These are phyloP conservation scores for Etheostoma cragini DNA, from an alignment of 2,113 vertebrate species.

Conservation along the genomic window DNA sequence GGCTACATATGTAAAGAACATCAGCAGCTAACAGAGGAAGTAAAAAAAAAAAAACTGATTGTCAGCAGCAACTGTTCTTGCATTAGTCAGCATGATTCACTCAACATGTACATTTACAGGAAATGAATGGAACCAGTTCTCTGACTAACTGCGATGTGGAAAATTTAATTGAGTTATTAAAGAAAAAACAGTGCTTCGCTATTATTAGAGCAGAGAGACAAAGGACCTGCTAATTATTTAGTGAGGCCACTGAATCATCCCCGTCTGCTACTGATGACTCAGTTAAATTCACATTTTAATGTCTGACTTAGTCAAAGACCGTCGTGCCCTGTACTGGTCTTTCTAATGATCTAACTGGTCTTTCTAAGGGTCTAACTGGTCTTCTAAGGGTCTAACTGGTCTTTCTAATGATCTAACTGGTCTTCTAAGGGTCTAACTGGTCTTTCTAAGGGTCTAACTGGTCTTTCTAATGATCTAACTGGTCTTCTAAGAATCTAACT, in stretches of 20 bases:
- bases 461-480: not conserved
- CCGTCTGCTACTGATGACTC: not conserved
- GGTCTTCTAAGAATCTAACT: not conserved
- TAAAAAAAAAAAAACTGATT: not conserved
- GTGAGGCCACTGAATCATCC: not conserved
- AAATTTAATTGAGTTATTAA: not conserved
- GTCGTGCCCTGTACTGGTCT: no score
- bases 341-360: not conserved
- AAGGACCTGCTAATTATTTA: not conserved
- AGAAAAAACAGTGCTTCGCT: not conserved
- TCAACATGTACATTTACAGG: not conserved
- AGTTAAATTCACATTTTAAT: not conserved
- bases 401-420: not conserved
- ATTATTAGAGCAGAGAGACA: not conserved
- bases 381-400: not conserved
- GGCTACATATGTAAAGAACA: not conserved
- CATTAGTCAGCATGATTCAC: constrained; percentile 5
- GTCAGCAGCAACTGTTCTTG: not conserved
- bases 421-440: not conserved
- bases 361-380: not conserved
- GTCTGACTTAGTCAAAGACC: not conserved
- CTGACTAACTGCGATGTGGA: not conserved
- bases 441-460: not conserved
- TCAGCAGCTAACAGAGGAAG: not conserved
- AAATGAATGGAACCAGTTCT: not conserved